Conservation (phyloP, 2,888 invertebrate species). For the Xanthia togata region DNA sequence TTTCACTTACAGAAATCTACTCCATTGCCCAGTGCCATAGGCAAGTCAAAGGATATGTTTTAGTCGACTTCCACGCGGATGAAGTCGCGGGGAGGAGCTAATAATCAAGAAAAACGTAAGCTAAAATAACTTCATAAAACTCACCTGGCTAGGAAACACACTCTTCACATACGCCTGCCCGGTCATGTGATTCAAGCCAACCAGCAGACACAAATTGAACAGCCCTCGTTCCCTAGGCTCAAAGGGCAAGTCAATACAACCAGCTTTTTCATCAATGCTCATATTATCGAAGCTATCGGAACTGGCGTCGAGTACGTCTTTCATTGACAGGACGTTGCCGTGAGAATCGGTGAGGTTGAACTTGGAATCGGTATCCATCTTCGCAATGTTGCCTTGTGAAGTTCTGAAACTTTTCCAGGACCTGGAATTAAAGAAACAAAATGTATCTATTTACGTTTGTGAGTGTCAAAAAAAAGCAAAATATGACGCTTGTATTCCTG, state of each 20-base stretch:
- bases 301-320: slow-evolving; percentile 73
- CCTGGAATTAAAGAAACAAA: slow-evolving; percentile 50
- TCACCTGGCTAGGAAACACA: slow-evolving; percentile 92
- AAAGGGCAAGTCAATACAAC: slow-evolving; percentile 84
- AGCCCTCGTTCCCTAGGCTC: slow-evolving; percentile 86
- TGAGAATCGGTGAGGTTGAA: slow-evolving; percentile 80
- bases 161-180: slow-evolving; percentile 93
- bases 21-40: no score
- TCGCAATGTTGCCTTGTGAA: slow-evolving; percentile 81
- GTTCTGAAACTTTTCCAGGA: slow-evolving; percentile 88
- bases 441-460: no score
- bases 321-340: slow-evolving; percentile 79
- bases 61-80: no score
- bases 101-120: no score
- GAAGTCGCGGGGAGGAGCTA: no score
- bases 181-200: slow-evolving; percentile 92
- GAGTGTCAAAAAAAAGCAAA: no score
- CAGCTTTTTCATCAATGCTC: slow-evolving; percentile 85
- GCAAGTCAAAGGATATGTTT: no score
- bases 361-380: slow-evolving; percentile 82
- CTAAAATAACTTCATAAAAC: slow-evolving; percentile 53
- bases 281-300: slow-evolving; percentile 75
- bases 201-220: slow-evolving; percentile 93
- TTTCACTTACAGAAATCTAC: no score
- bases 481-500: no score